phyloP scores from a whole-genome alignment of 2,797 vertebrate genomes.

The Enteromius mattozi region DNA sequence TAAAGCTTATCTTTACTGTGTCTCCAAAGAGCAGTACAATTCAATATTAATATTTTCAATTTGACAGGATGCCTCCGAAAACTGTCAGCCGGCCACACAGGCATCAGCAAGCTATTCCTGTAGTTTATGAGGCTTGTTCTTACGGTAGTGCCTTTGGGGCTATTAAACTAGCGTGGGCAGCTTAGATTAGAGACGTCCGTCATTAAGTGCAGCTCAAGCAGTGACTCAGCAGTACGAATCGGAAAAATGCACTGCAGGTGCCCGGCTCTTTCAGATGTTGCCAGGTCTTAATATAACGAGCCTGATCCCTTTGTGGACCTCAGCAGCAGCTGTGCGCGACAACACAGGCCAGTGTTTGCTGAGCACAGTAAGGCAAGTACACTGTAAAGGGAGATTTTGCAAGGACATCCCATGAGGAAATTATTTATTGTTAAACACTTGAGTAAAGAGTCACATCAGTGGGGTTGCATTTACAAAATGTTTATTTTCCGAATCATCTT shows the following conservation, averaged over 20 bases:
- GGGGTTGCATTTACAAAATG: constrained; percentile 38
- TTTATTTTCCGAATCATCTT: constrained; percentile 59
- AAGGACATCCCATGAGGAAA: neutral
- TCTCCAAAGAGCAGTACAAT: neutral
- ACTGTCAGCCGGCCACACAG: neutral
- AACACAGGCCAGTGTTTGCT: constrained; percentile 2
- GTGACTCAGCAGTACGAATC: constrained; percentile 36
- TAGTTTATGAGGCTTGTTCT: neutral
- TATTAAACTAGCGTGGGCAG: constrained; percentile 9
- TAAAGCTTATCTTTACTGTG: neutral
- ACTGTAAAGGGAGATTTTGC: neutral
- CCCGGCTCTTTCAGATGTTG: constrained; percentile 3
- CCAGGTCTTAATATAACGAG: constrained; percentile 44
- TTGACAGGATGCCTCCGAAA: neutral
- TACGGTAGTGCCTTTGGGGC: neutral
- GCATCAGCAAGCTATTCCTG: neutral
- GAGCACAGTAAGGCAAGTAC: neutral
- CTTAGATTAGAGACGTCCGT: constrained; percentile 16
- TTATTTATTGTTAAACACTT: neutral
- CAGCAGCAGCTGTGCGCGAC: constrained; percentile 7
- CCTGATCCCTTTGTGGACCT: constrained; percentile 10
- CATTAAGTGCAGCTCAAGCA: constrained; percentile 37
- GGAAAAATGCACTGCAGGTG: constrained; percentile 40
- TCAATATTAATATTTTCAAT: neutral
- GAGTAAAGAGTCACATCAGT: neutral